phyloP scores from a whole-genome alignment of 1,140 invertebrate genomes.

The Temnothorax curvispinosus region DNA sequence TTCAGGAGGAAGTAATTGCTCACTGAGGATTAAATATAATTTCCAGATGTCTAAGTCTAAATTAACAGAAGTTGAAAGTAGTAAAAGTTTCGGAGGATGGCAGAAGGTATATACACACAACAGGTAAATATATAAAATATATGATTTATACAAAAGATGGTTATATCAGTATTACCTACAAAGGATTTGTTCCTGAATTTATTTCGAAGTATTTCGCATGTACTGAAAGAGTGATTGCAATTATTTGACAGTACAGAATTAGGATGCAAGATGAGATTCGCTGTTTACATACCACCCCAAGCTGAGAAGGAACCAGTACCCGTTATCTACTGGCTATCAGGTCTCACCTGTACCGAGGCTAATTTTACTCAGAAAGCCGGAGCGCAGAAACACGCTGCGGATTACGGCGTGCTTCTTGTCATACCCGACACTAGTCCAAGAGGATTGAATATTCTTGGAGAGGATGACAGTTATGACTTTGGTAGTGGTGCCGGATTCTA shows the following conservation, averaged over 20 bases:
- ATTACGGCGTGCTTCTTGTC: constrained; percentile 94
- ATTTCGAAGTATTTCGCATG: not conserved
- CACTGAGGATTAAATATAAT: constrained; percentile 29
- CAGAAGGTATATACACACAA: constrained; percentile 95
- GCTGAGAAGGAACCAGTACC: constrained; percentile 89
- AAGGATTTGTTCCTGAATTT: constrained; percentile 26
- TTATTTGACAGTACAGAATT: constrained; percentile 88
- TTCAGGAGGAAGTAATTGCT: not conserved
- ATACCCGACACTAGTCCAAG: constrained; percentile 98
- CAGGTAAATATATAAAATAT: constrained; percentile 86
- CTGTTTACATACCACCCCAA: constrained; percentile 94
- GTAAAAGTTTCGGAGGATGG: constrained; percentile 92
- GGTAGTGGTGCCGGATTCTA: constrained; percentile 98
- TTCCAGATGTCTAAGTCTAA: constrained; percentile 73
- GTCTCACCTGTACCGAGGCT: constrained; percentile 97
- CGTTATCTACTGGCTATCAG: constrained; percentile 97
- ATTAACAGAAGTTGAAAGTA: constrained; percentile 88
- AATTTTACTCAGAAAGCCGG: constrained; percentile 99
- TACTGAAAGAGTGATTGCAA: not conserved
- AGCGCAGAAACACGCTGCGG: constrained; percentile 94
- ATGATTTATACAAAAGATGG: not conserved
- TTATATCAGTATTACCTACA: constrained; percentile 6
- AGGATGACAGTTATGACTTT: constrained; percentile 97
- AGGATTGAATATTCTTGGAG: constrained; percentile 94
- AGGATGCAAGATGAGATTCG: constrained; percentile 97